Conservation (phyloP, 1,140 invertebrate genomes). For the Bombus impatiens region DNA sequence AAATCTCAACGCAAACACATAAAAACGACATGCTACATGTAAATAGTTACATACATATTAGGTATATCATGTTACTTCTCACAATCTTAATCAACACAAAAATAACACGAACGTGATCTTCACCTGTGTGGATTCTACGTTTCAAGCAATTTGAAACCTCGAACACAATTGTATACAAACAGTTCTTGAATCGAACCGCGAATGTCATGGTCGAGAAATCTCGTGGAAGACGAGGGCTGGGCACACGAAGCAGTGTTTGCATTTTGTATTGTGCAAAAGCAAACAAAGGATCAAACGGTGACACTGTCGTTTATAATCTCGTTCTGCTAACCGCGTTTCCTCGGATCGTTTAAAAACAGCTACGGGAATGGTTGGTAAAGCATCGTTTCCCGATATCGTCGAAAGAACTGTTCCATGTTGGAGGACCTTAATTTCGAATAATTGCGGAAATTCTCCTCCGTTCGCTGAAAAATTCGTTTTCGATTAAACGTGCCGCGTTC, state of each 20-base stretch:
- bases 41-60: not conserved
- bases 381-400: not conserved
- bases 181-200: conserved; percentile 7
- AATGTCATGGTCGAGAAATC: not conserved
- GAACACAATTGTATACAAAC: not conserved
- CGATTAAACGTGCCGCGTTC: not conserved
- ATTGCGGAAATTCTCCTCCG: not conserved
- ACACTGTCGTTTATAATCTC: conserved; percentile 21
- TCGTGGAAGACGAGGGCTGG: not conserved
- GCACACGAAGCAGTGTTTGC: not conserved
- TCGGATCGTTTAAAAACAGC: conserved; percentile 27
- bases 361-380: not conserved
- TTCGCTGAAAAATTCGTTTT: not conserved
- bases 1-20: not conserved
- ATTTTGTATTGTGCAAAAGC: conserved; percentile 20
- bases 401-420: too few species aligned
- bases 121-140: not conserved
- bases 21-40: not conserved
- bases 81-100: not conserved
- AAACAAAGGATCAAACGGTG: conserved; percentile 1
- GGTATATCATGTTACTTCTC: not conserved
- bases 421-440: not conserved
- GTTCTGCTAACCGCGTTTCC: conserved; percentile 35
- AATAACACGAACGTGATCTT: too few species aligned
- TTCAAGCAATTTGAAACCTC: not conserved